Evolutionary conservation across 2,888 invertebrate species (phyloP).

Genomic region (Ecliptopera silaceata): DNA sequence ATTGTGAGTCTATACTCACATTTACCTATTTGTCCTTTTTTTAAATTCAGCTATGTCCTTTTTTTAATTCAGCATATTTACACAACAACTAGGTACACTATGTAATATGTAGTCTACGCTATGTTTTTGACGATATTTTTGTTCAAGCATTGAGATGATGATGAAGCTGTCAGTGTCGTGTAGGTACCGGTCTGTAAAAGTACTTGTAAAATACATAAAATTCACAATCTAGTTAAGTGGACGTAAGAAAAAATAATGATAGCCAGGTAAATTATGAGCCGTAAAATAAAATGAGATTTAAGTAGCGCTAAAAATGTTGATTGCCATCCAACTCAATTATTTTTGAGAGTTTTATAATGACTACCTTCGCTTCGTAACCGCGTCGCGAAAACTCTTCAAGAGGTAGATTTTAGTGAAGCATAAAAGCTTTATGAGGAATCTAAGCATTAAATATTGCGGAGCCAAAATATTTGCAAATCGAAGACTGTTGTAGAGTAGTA

Average conservation of each 20-base stretch:
- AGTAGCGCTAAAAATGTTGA: constrained; percentile 30
- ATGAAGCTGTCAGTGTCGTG: too few species aligned
- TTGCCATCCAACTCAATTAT: constrained; percentile 29
- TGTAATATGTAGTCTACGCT: too few species aligned
- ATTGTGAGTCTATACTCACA: too few species aligned
- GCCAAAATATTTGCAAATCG: too few species aligned
- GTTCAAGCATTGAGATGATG: too few species aligned
- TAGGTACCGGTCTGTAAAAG: not conserved
- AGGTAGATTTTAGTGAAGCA: constrained; percentile 12
- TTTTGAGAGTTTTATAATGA: constrained; percentile 24
- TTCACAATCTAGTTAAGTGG: constrained; percentile 7
- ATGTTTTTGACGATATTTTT: too few species aligned
- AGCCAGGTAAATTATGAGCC: constrained; percentile 23
- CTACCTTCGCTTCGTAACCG: constrained; percentile 5
- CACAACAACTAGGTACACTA: too few species aligned
- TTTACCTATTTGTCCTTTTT: too few species aligned
- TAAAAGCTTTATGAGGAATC: constrained; percentile 3
- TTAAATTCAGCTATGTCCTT: too few species aligned
- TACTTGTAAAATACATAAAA: constrained; percentile 1
- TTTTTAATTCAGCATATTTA: too few species aligned
- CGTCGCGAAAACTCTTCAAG: constrained; percentile 10
- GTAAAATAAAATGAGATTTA: constrained; percentile 28
- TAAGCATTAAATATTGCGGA: not conserved
- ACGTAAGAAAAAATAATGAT: constrained; percentile 14
- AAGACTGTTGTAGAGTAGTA: too few species aligned